These are phyloP conservation scores for Phorcus lineatus DNA, from an alignment of 2,888 invertebrate genomes.

Conservation along the genomic window DNA sequence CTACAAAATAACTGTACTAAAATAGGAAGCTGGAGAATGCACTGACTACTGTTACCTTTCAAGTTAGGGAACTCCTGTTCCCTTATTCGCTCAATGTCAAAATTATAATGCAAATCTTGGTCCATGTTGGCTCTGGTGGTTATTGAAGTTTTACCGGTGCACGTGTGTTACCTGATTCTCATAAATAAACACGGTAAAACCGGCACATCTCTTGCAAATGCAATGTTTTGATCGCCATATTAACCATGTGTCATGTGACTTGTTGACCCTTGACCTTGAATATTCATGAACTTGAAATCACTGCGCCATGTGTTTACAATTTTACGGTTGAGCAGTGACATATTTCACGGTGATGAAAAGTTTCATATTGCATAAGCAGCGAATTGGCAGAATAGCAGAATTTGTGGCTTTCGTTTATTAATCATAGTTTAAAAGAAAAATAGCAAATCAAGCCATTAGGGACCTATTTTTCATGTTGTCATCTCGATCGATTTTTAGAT, in stretches of 20 bases:
- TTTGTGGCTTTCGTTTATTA: too few species aligned
- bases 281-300: conserved; percentile 14
- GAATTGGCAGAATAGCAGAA: too few species aligned
- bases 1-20: too few species aligned
- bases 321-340: conserved; percentile 1
- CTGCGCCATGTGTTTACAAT: conserved; percentile 22
- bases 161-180: too few species aligned
- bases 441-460: background rate
- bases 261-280: background rate
- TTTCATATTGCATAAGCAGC: too few species aligned
- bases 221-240: background rate
- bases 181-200: background rate
- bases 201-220: too few species aligned
- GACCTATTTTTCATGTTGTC: background rate
- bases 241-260: conserved; percentile 10
- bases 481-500: background rate
- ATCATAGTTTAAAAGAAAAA: too few species aligned
- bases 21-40: too few species aligned
- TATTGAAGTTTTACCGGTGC: too few species aligned
- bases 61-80: conserved; percentile 47
- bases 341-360: too few species aligned
- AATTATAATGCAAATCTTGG: conserved; percentile 12
- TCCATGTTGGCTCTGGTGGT: too few species aligned
- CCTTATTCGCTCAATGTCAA: conserved; percentile 33
- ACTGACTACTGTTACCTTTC: conserved; percentile 40